Base-by-base conservation (phyloP, 1,140 invertebrate species). In the Apis dorsata region DNA sequence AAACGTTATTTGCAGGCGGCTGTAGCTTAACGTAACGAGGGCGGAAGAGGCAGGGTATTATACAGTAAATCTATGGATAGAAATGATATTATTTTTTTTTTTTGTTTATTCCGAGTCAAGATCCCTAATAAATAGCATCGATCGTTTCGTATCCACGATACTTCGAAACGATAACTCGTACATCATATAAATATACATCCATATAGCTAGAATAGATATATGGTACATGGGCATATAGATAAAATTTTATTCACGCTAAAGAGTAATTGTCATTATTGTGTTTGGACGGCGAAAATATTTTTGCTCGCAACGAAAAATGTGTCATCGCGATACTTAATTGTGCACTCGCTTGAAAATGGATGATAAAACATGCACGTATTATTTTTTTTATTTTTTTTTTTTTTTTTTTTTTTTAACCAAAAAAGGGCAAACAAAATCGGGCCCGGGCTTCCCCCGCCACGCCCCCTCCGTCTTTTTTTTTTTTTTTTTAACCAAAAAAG, bases 91-190 rank as follows among this genome's bases (percentile, higher is more conserved):
- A 59, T 34, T 24, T 34, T 19, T 81, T 44, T 21, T 81, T 44
- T 44, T 5, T 34, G 13, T 81, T 81, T 81, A 81, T 81, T 81
- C 24, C 63, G 53, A 34, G n/a, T 57, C 21, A 74, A 72, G 17
- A 65, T 28, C 51, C 51, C 10, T 51, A 55, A 81, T n/a, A 81
- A 44, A 81, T 66, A 21, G 9, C 53, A 4, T 24, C 34, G 17
- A 71, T 28, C 49, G 4, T 44, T 19, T 68, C n/a, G 13, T 71
- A 71, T 10, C 1, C 17, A 1, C 8, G 1, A 49, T 1, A 24
- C n/a, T 17, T 24, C 28, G 63, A 49, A 72, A 79, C 15, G 65
- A 71, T 72, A 19, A 19, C n/a, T 10, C 9, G n/a, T 63, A 17
- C 24, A 11, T 71, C 63, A 55, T 73, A 80, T 73, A 80, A 73